These are phyloP conservation scores for Pogonophryne albipinna DNA, from an alignment of 2,797 vertebrate species.

Conservation along the genomic window DNA sequence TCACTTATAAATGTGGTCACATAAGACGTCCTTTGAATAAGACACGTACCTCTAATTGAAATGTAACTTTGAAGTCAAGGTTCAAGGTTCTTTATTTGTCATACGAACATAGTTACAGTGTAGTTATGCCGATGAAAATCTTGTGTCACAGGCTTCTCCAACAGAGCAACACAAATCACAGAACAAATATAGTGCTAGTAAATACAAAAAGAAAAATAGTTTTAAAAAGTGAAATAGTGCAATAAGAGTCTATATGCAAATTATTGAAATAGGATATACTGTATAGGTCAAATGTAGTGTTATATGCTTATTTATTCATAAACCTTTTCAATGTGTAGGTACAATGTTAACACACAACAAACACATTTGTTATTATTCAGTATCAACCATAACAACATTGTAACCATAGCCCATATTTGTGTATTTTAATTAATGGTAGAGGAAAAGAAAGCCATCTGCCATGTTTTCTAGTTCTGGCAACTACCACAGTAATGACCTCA, in stretches of 20 bases:
- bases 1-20: slow-evolving; percentile 28
- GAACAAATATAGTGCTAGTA: too few species aligned
- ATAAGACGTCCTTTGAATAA: slow-evolving; percentile 33
- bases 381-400: slow-evolving; percentile 11
- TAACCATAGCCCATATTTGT: slow-evolving; percentile 49
- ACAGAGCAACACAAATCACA: too few species aligned
- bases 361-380: background rate
- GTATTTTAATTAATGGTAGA: slow-evolving; percentile 40
- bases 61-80: slow-evolving; percentile 32
- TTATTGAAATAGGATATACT: too few species aligned
- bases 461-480: slow-evolving; percentile 37
- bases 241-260: too few species aligned
- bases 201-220: too few species aligned
- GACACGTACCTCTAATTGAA: slow-evolving; percentile 30
- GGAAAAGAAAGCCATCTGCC: slow-evolving; percentile 21
- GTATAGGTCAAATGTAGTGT: slow-evolving; percentile 1
- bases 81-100: too few species aligned
- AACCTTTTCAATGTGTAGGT: background rate
- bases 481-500: slow-evolving; percentile 21
- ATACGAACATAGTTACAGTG: too few species aligned
- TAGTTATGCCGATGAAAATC: too few species aligned
- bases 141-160: too few species aligned
- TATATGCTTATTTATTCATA: slow-evolving; percentile 2
- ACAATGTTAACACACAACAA: background rate
- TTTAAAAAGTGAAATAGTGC: too few species aligned